Conservation (phyloP, 2,888 invertebrate genomes). For the Branchellion lobata region DNA sequence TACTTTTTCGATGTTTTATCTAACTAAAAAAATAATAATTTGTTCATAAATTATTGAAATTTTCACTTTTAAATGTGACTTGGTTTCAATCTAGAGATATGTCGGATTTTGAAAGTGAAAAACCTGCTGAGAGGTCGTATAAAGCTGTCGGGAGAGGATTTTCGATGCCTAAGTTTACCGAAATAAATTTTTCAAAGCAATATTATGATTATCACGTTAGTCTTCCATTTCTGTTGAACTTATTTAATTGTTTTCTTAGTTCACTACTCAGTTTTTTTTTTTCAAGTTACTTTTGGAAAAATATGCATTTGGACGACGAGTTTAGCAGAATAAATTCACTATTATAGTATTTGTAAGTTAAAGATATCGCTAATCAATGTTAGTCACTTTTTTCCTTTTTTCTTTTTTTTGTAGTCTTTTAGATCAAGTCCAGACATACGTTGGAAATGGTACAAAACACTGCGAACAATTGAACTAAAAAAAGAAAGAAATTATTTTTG, state of each 20-base stretch:
- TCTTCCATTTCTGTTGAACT: no score
- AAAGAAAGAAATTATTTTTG: no score
- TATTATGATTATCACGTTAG: slow-evolving; percentile 1
- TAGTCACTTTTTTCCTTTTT: no score
- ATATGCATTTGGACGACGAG: neutral
- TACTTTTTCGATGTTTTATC: no score
- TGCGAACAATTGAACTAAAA: no score
- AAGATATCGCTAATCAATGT: neutral
- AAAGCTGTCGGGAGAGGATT: neutral
- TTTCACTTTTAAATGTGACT: neutral
- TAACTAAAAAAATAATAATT: no score
- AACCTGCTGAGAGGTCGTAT: neutral
- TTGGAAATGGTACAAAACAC: no score
- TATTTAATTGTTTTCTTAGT: no score
- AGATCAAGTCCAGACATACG: no score
- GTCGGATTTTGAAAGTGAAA: neutral
- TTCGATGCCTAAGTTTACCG: neutral
- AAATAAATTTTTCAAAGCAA: neutral
- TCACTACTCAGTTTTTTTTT: no score
- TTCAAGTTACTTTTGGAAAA: neutral
- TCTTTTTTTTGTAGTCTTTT: no score
- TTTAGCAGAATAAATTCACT: neutral
- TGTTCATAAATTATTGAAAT: no score
- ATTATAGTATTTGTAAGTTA: neutral
- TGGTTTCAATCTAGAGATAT: neutral